Evolutionary conservation across 1,140 invertebrate genomes (phyloP).

Genomic region (Popillia japonica): DNA sequence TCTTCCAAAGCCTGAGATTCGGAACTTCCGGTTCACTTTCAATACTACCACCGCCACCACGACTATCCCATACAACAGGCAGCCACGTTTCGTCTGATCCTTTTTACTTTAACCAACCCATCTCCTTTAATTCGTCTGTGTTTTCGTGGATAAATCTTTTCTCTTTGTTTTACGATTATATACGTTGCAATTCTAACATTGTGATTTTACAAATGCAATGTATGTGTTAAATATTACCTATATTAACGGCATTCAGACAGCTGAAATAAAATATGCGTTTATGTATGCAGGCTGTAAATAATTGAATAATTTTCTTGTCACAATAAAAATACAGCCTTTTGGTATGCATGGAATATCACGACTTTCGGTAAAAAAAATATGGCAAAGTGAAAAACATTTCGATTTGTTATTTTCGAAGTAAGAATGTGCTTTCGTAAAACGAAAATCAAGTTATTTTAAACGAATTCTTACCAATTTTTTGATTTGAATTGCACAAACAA

Average conservation of each 20-base stretch:
- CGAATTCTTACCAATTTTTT: too few species aligned
- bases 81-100: conserved; percentile 10
- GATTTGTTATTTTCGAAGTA: too few species aligned
- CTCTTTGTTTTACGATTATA: background rate
- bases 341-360: too few species aligned
- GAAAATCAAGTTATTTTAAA: too few species aligned
- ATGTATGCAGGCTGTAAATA: too few species aligned
- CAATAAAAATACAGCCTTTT: too few species aligned
- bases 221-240: background rate
- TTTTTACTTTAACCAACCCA: conserved; percentile 22
- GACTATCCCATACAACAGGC: background rate
- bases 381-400: too few species aligned
- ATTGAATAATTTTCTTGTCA: too few species aligned
- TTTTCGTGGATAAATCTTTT: conserved; percentile 27
- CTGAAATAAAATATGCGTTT: too few species aligned
- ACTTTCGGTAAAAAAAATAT: too few species aligned
- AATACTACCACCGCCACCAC: background rate
- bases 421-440: too few species aligned
- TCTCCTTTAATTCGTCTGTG: conserved; percentile 28
- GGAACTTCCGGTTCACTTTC: conserved; percentile 30
- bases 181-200: background rate
- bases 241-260: background rate
- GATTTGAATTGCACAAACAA: too few species aligned
- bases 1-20: background rate
- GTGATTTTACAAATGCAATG: background rate